These are phyloP conservation scores for Trogon surrucura DNA, from an alignment of 2,113 vertebrate species.

Conservation along the genomic window DNA sequence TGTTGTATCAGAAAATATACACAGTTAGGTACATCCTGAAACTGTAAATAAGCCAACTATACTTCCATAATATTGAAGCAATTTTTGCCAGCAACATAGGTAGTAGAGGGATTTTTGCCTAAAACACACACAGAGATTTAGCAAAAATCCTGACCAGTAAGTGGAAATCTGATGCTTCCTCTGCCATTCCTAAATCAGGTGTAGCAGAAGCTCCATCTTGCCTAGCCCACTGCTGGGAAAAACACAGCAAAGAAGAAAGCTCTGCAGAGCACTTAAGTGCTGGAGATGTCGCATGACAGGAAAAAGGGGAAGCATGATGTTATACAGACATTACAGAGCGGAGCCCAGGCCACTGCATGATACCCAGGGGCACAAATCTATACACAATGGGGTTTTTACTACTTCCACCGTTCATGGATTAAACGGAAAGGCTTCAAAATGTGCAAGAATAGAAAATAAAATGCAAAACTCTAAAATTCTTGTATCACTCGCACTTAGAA, in stretches of 20 bases:
- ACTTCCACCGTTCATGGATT: background rate
- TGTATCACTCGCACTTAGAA: background rate
- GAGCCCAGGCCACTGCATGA: background rate
- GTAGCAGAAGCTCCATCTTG: background rate
- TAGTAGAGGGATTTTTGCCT: background rate
- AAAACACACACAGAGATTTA: background rate
- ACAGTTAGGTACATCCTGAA: background rate
- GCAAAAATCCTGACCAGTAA: background rate
- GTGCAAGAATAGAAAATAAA: background rate
- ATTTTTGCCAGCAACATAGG: background rate
- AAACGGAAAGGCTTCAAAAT: background rate
- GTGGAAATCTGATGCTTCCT: background rate
- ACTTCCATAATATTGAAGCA: background rate
- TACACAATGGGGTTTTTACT: fast-evolving
- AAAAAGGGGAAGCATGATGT: background rate
- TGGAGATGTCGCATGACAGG: background rate
- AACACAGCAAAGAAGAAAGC: background rate
- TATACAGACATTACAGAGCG: background rate
- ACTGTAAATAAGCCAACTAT: background rate
- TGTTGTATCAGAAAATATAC: background rate
- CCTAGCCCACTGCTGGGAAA: background rate
- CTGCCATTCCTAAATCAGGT: background rate
- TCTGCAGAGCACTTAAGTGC: background rate
- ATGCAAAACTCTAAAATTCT: background rate
- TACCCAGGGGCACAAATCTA: background rate